A percentile compares a stretch with the other conserved stretches of the same genome.
Conservation (phyloP, 2,888 invertebrate genomes). For the Eurytoma adleriae region DNA sequence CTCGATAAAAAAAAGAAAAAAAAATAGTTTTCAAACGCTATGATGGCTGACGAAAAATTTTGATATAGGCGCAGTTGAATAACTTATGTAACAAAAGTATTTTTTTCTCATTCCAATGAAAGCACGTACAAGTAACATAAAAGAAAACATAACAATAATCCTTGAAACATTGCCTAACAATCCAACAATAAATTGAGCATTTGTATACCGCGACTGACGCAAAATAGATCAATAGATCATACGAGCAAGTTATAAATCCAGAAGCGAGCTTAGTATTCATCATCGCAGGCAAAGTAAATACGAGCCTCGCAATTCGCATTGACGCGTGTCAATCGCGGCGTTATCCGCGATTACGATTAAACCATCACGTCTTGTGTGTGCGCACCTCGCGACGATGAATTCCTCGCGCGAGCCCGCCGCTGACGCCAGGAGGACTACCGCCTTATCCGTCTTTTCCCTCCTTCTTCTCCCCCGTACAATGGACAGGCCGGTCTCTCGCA, state of each 20-base stretch:
- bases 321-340: conserved; percentile 3
- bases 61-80: too few relatives aligned
- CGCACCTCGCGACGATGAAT: conserved; percentile 6
- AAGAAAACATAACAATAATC: too few relatives aligned
- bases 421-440: conserved; percentile 16
- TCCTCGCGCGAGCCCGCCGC: not conserved
- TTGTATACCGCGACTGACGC: not conserved
- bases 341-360: conserved; percentile 39
- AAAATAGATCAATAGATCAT: not conserved
- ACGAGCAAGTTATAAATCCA: not conserved
- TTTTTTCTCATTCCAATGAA: too few relatives aligned
- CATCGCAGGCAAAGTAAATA: too few relatives aligned
- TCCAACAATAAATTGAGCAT: not conserved
- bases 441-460: conserved; percentile 16
- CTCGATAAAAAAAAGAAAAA: too few relatives aligned
- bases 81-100: too few relatives aligned
- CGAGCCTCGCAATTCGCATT: not conserved
- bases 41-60: too few relatives aligned
- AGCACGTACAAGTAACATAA: too few relatives aligned
- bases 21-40: too few relatives aligned
- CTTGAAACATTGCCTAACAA: too few relatives aligned
- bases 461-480: conserved; percentile 3
- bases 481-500: not conserved
- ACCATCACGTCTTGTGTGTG: conserved; percentile 23
- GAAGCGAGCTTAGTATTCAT: too few relatives aligned